Conservation (phyloP, 92 coral and sea anemone species). For the Isaurus tuberculatus region DNA sequence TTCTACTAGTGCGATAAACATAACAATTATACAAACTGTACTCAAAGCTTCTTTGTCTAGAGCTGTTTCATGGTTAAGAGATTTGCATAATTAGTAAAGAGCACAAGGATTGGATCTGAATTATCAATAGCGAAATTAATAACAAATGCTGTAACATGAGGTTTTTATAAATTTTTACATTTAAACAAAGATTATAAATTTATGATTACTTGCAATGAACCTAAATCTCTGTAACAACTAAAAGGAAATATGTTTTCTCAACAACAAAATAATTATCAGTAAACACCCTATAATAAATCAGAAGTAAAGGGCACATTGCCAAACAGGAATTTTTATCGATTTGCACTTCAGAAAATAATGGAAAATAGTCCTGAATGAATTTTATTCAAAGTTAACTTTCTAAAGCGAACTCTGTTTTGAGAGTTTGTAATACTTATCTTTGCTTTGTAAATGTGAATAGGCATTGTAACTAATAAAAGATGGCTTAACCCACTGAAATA, state of each 20-base stretch:
- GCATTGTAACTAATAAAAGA: constrained; percentile 17
- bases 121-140: constrained; percentile 11
- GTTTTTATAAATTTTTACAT: not conserved
- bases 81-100: constrained; percentile 38
- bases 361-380: not conserved
- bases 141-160: constrained; percentile 2
- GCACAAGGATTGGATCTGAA: constrained; percentile 3
- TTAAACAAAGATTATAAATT: not conserved
- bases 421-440: constrained; percentile 1
- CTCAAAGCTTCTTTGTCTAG: constrained; percentile 48
- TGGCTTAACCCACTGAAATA: constrained; percentile 18
- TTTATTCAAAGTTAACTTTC: not conserved
- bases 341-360: not conserved
- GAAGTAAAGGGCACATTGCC: constrained; percentile 4
- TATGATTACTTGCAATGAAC: not conserved
- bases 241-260: constrained; percentile 4
- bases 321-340: constrained; percentile 24
- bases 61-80: constrained; percentile 47
- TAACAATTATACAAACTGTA: constrained; percentile 41
- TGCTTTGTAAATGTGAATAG: constrained; percentile 30
- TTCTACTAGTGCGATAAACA: constrained; percentile 41
- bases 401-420: not conserved
- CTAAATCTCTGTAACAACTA: not conserved
- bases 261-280: constrained; percentile 5
- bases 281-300: constrained; percentile 33